Evolutionary conservation across 2,113 vertebrate genomes (phyloP), one percentile per base, ranked within the genome.

Genomic region (Chaetodon trifascialis): DNA sequence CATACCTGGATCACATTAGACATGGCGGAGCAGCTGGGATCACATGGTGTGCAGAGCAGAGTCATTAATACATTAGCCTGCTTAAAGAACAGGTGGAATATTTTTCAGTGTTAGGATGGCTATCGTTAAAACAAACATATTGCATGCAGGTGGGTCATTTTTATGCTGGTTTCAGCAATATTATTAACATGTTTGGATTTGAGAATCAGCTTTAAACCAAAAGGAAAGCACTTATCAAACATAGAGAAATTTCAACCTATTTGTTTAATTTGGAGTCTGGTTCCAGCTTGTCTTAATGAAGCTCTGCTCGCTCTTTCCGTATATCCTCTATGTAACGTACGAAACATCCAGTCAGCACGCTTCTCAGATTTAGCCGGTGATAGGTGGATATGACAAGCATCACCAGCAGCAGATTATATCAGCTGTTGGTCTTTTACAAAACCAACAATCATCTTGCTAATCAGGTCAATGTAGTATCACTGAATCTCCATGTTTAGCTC

Each of bases 1-100:
- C 62, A 3, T 92, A 93, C 90, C 89, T 93, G 91, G 85, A 89
- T 90, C 79, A 73, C 80, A 89, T 93, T 90, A 91, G 87, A 82
- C 85, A 70, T 56, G 79, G 89, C 54, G 25, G 51, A 74, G 80
- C 75, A 83, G 84, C 82, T 70, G 72, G 77, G 67, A 90, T 79
- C 77, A 75, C 80, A 68, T 44, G 70, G 82, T 52, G 63, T 23
- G 76, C 49, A 42, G 58, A 84, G 70, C 79, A 5, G 40, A 82
- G 49, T 62, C 72, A 55, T 86, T 89, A 75, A 87, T 72, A 25
- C 49, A 49, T 86, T 79, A 49, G 58, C 14, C 40, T 55, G 68
- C 86, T 87, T 49, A 85, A 74, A 82, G 76, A 71, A 0, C 83
- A 92, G 79, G 88, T 91, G 84, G 79, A 77, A 56, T 69, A 25